Conservation (phyloP, 2,113 vertebrate genomes). For the Pterocles gutturalis region DNA sequence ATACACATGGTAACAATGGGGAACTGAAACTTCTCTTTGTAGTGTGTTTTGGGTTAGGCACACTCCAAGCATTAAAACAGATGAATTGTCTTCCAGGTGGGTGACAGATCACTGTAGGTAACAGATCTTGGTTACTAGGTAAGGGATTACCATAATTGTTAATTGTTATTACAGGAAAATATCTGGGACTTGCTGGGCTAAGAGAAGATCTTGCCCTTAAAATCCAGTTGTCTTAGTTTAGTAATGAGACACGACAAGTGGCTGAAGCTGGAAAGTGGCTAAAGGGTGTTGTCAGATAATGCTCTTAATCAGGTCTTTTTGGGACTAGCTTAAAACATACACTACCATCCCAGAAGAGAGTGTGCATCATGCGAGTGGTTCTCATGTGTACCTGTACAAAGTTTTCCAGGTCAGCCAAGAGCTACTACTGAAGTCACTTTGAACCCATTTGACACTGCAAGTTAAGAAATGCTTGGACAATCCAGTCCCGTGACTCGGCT, state of each 20-base stretch:
- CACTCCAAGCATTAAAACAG: neutral
- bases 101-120: neutral
- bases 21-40: neutral
- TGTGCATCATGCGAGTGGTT: neutral
- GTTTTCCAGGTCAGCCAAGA: neutral
- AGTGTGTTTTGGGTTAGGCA: neutral
- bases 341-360: neutral
- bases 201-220: neutral
- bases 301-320: neutral
- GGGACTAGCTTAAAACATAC: neutral
- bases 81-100: neutral
- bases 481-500: neutral
- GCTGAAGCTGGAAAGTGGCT: neutral
- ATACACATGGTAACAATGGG: neutral
- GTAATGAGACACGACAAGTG: neutral
- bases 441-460: conserved; percentile 6
- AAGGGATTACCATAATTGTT: neutral
- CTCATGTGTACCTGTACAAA: neutral
- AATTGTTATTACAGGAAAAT: neutral
- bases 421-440: neutral
- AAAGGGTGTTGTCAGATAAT: neutral
- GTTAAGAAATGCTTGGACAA: neutral
- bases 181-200: neutral
- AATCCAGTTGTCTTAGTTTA: neutral
- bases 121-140: neutral